Conservation (phyloP, 2,113 vertebrate species). For the Chamaetylas fuelleborni region DNA sequence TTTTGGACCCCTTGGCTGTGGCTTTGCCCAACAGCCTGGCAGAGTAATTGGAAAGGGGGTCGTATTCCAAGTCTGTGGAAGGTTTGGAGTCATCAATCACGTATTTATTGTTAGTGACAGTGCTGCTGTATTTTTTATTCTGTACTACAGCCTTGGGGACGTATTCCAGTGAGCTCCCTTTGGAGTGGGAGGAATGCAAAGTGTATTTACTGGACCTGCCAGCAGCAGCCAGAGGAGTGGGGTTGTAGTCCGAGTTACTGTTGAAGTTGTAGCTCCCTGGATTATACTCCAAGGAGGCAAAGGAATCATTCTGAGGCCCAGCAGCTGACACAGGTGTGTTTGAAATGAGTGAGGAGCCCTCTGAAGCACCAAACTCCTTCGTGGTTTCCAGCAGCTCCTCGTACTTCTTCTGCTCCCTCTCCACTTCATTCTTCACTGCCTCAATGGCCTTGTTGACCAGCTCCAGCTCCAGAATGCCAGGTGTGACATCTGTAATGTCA, state of each 20-base stretch:
- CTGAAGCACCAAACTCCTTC: conserved; percentile 64
- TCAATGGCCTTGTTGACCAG: conserved; percentile 94
- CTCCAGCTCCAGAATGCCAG: conserved; percentile 84
- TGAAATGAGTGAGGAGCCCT: conserved; percentile 46
- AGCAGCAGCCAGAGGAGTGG: conserved; percentile 75
- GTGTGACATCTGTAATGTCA: conserved; percentile 56
- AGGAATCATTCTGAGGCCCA: conserved; percentile 35
- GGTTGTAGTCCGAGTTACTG: conserved; percentile 81
- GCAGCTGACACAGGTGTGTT: background rate
- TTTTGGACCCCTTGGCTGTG: conserved; percentile 50
- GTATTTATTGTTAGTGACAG: conserved; percentile 82
- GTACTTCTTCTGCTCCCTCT: conserved; percentile 90
- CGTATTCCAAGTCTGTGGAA: conserved; percentile 92
- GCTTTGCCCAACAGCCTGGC: conserved; percentile 81
- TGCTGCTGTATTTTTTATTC: conserved; percentile 66
- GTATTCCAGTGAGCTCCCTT: conserved; percentile 83
- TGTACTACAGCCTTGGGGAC: conserved; percentile 82
- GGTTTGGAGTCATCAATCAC: conserved; percentile 90
- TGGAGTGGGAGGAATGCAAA: conserved; percentile 72
- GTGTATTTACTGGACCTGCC: conserved; percentile 85
- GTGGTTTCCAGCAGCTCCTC: conserved; percentile 80
- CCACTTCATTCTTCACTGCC: conserved; percentile 88
- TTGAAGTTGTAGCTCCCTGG: conserved; percentile 79
- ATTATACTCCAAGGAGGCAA: conserved; percentile 74
- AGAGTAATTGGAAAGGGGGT: conserved; percentile 92